Evolutionary conservation across 30 jellyfish, hydroid and myxozoan species (phyloP).

Genomic region (Cassiopea xamachana): DNA sequence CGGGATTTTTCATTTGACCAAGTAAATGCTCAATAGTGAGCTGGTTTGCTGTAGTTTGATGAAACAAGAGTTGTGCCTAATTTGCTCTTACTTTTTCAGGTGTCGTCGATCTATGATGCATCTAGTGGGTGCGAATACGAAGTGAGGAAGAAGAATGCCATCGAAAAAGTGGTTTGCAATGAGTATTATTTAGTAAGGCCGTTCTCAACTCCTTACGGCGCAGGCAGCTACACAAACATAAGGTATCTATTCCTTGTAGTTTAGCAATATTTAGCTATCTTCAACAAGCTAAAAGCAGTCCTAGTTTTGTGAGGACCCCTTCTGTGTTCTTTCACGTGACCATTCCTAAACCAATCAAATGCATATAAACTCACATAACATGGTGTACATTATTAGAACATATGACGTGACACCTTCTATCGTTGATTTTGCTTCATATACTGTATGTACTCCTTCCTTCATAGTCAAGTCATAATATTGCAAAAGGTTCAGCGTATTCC

Average conservation of each 20-base stretch:
- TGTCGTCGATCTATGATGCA: conserved; percentile 58
- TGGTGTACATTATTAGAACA: too few relatives aligned
- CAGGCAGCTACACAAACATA: conserved; percentile 83
- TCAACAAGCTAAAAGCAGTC: too few relatives aligned
- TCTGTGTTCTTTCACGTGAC: too few relatives aligned
- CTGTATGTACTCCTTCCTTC: neutral
- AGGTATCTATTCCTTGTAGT: conserved; percentile 36
- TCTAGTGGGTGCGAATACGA: conserved; percentile 36
- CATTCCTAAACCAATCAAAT: too few relatives aligned
- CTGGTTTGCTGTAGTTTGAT: too few relatives aligned
- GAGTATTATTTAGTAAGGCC: conserved; percentile 80
- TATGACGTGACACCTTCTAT: too few relatives aligned
- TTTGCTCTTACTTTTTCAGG: conserved; percentile 1
- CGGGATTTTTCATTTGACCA: too few relatives aligned
- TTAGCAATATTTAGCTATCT: neutral
- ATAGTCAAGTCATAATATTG: neutral
- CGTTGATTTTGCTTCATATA: too few relatives aligned
- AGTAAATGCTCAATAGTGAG: too few relatives aligned
- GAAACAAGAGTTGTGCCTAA: too few relatives aligned
- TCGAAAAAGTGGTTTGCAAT: conserved; percentile 51
- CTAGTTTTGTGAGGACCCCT: too few relatives aligned
- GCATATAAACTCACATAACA: too few relatives aligned
- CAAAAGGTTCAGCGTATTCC: neutral
- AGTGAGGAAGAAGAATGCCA: conserved; percentile 29
- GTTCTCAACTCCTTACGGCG: conserved; percentile 76